These are phyloP conservation scores for Chrysodeixis includens DNA, from an alignment of 2,888 invertebrate genomes.

Conservation along the genomic window DNA sequence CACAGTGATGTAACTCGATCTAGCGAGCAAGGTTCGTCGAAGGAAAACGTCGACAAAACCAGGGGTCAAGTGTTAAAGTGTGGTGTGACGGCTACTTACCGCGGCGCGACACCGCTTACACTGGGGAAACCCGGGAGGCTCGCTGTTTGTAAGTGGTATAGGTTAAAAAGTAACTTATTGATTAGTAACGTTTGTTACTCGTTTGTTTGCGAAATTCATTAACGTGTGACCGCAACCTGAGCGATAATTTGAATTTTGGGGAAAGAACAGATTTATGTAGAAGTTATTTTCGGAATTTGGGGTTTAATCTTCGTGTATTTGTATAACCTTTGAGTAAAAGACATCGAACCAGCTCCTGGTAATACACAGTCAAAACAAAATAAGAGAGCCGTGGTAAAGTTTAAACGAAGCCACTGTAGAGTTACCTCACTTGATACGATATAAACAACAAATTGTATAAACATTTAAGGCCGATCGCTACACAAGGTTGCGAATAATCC, in stretches of 20 bases:
- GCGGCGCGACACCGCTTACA: slow-evolving; percentile 23
- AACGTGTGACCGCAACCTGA: background rate
- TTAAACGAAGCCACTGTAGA: background rate
- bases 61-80: slow-evolving; percentile 53
- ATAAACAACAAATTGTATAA: background rate
- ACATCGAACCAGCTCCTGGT: no score
- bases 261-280: no score
- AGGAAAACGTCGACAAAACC: slow-evolving; percentile 56
- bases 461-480: background rate
- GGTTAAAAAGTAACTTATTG: background rate
- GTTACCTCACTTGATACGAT: background rate
- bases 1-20: slow-evolving; percentile 53
- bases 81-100: slow-evolving; percentile 43
- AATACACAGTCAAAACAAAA: background rate
- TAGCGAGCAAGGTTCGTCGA: slow-evolving; percentile 42
- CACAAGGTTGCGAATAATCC: slow-evolving; percentile 19
- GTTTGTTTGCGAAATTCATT: background rate
- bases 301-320: no score
- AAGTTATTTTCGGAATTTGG: no score
- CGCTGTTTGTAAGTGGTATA: background rate
- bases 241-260: background rate
- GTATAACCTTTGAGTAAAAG: no score
- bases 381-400: background rate
- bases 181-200: background rate
- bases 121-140: slow-evolving; percentile 18